phyloP scores from a whole-genome alignment of 2,797 vertebrate species.

The Gallirallus australis region DNA sequence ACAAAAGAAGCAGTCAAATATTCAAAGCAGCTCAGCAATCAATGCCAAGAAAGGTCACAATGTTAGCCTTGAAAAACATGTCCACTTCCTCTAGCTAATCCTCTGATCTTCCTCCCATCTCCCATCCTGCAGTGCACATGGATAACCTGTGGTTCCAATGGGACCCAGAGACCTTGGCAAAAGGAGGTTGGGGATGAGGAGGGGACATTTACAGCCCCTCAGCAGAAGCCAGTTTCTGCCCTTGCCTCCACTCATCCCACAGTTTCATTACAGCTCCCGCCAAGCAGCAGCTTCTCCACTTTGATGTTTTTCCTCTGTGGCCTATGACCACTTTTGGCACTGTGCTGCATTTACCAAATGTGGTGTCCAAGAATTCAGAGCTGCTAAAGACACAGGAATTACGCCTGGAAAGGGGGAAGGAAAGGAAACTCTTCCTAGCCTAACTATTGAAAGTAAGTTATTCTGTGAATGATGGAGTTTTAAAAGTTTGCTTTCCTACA shows the following conservation, averaged over 20 bases:
- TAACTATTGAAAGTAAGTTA: neutral
- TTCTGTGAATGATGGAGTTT: neutral
- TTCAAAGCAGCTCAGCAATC: neutral
- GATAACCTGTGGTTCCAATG: neutral
- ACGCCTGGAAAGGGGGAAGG: neutral
- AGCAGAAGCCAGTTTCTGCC: neutral
- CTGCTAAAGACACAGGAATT: neutral
- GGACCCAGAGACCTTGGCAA: neutral
- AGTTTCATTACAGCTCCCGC: neutral
- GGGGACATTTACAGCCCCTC: neutral
- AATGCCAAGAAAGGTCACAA: neutral
- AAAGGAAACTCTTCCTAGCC: neutral
- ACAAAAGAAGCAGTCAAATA: neutral
- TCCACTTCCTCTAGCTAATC: neutral
- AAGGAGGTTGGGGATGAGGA: neutral
- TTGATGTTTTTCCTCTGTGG: neutral
- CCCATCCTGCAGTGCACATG: neutral
- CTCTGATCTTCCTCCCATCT: neutral
- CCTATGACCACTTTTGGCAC: neutral
- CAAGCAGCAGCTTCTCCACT: neutral
- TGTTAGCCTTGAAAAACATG: neutral
- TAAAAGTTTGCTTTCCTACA: neutral
- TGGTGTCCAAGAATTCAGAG: neutral
- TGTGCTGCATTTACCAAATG: fast-evolving
- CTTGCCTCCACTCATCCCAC: neutral